Conservation (phyloP, 1,140 invertebrate genomes). For the Anagrus nilaparvatae region DNA sequence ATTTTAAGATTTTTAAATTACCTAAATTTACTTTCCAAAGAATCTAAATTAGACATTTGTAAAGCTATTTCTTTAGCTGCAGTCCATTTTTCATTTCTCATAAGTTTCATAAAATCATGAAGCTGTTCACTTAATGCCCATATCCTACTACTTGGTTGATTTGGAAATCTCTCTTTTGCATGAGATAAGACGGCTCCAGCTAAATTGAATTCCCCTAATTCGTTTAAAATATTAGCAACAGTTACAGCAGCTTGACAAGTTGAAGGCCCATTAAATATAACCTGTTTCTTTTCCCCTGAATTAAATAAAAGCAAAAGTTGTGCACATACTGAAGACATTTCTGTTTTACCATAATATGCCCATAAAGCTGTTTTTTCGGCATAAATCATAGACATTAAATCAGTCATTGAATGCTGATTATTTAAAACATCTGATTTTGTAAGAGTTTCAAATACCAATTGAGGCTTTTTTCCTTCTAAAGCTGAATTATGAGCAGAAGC, state of each 20-base stretch:
- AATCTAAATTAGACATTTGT: conserved; percentile 61
- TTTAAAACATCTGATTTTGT: conserved; percentile 77
- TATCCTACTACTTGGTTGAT: conserved; percentile 46
- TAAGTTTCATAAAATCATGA: conserved; percentile 46
- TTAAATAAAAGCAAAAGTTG: conserved; percentile 70
- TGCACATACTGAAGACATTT: conserved; percentile 66
- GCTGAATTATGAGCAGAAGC: conserved; percentile 37
- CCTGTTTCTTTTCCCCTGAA: conserved; percentile 45
- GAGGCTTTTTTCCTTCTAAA: conserved; percentile 34
- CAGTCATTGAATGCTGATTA: conserved; percentile 71
- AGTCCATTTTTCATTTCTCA: conserved; percentile 62
- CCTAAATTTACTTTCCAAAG: conserved; percentile 52
- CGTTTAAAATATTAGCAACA: conserved; percentile 50
- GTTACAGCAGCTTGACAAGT: conserved; percentile 63
- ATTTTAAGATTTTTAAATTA: conserved; percentile 16
- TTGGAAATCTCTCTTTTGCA: conserved; percentile 50
- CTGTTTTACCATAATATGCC: conserved; percentile 76
- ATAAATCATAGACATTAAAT: conserved; percentile 66
- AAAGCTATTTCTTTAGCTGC: conserved; percentile 63
- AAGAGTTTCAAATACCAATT: conserved; percentile 48
- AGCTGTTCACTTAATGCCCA: conserved; percentile 63
- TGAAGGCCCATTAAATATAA: conserved; percentile 57
- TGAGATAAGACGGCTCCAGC: conserved; percentile 45
- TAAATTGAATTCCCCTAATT: conserved; percentile 52
- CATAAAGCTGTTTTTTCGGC: conserved; percentile 74